Base-by-base conservation (phyloP, 2,797 vertebrate species). In the Eulemur coronatus region DNA sequence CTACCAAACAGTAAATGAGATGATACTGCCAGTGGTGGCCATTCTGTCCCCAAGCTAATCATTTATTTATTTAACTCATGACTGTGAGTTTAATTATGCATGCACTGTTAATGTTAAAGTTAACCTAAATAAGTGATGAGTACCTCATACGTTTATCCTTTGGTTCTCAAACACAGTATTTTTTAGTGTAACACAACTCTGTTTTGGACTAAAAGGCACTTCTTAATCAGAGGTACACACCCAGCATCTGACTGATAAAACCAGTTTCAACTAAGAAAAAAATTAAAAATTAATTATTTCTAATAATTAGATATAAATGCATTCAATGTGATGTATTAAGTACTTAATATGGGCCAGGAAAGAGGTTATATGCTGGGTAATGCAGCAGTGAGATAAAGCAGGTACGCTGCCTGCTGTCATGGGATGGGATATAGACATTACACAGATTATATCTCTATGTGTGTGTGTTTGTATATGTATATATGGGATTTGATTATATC, bases 61-160 rank as follows among this genome's bases (percentile, higher is more conserved):
- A 78, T 69, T 95, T 92, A 81, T 89, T 97, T 96, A 94, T 84
- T 91, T 92, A 92, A 91, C 50, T 93, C 90, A 52, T 84, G 85
- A 72, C 57, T 89, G 22, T 5, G 2, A 26, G 2, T 89, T 97
- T 84, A 97, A 95, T 96, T 95, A 97, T 93, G 82, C 15, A 92
- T 67, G 67, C 3, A 26, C 57, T 65, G 33, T 67, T 57, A 92
- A 85, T 84, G 41, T 50, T 89, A 84, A 88, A 75, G 57, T 67
- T 89, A 94, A 86, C 30, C 69, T 72, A 81, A 94, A 46, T 61
- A 94, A 95, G 70, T 78, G 41, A 78, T 76, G 52, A 93, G 33
- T 24, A 2, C 15, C 70, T 57, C 35, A 4, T 61, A 50, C 48
- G 8, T 55, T 95, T 89, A 67, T 55, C 89, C 59, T 76, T 92